These are phyloP conservation scores for Leucania comma DNA, from an alignment of 2,888 invertebrate species.

Conservation along the genomic window DNA sequence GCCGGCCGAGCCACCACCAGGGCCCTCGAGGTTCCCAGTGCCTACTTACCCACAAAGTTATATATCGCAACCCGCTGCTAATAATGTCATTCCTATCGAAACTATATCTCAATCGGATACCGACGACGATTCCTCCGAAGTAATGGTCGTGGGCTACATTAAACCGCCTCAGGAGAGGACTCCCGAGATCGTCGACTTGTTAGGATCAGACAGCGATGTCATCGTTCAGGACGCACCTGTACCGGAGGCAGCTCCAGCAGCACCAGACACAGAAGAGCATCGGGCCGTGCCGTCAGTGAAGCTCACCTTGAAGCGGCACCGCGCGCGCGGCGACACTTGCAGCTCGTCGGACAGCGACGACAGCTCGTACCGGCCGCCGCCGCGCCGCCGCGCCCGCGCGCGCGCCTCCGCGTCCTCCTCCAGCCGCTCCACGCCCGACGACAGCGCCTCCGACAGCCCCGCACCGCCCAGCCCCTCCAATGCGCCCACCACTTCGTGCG, in stretches of 20 bases:
- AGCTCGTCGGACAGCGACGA: constrained; percentile 72
- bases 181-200: constrained; percentile 92
- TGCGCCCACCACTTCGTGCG: constrained; percentile 43
- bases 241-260: constrained; percentile 62
- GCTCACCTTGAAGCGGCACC: constrained; percentile 74
- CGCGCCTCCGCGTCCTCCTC: constrained; percentile 37
- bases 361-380: constrained; percentile 67
- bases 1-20: constrained; percentile 59
- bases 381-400: constrained; percentile 62
- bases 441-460: background rate
- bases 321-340: constrained; percentile 33
- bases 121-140: constrained; percentile 89
- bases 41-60: constrained; percentile 77
- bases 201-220: constrained; percentile 90
- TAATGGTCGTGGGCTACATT: constrained; percentile 92
- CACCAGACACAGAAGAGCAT: constrained; percentile 54
- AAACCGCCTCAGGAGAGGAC: constrained; percentile 93
- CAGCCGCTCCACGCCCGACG: constrained; percentile 15
- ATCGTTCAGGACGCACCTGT: constrained; percentile 78
- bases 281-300: constrained; percentile 70
- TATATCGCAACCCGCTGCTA: constrained; percentile 71
- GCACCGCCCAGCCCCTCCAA: constrained; percentile 24
- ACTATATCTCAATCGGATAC: constrained; percentile 87
- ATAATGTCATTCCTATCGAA: constrained; percentile 84
- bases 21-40: constrained; percentile 64